Evolutionary conservation across 1,140 invertebrate species (phyloP), one percentile per base, ranked within the genome.

Genomic region (Hestina assimilis): DNA sequence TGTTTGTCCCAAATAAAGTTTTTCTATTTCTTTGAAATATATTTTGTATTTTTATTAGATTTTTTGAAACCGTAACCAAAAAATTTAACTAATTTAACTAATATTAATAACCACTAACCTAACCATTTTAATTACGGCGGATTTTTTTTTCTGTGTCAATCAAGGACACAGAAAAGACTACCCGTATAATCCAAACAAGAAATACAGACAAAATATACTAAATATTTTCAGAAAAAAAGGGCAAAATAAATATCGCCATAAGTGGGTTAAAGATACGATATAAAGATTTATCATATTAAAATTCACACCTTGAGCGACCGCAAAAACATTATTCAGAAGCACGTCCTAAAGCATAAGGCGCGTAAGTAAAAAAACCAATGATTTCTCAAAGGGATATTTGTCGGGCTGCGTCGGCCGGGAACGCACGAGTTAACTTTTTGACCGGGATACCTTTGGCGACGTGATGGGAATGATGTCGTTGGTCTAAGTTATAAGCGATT

Each of bases 391-490:
- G 83, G 83, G 75, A 78, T 76, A 77, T 77, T 75, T 76, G 78
- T 68, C 69, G 55, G 51, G 50, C 56, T 61, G 63, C 56, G 59
- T 33, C 59, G 61, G 53, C 40, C 43, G 62, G 52, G 55, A 68
- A 74, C 80, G 83, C 83, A 86, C 80, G 83, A 83, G 71, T 83
- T 83, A 72, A 80, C 79, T 83, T 82, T 83, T 79, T 83, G 80
- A 86, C 80, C 79, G 77, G 80, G 79, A 83, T 86, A 86, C 79
- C 83, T 83, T 72, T 57, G 65, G 66, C 42, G 58, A 81, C 83
- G 83, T 86, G 83, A 83, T 61, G 57, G 45, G 83, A 83, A 86
- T 85, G 56, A 63, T 53, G 26, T 17, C 12, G 17, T n/a, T 59
- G 70, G 61, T 19, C 21, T 48, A 72, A 69, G 69, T 46, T 50